These are phyloP conservation scores for Alviniconcha marisindica DNA, from an alignment of 1,140 invertebrate species.

Conservation along the genomic window DNA sequence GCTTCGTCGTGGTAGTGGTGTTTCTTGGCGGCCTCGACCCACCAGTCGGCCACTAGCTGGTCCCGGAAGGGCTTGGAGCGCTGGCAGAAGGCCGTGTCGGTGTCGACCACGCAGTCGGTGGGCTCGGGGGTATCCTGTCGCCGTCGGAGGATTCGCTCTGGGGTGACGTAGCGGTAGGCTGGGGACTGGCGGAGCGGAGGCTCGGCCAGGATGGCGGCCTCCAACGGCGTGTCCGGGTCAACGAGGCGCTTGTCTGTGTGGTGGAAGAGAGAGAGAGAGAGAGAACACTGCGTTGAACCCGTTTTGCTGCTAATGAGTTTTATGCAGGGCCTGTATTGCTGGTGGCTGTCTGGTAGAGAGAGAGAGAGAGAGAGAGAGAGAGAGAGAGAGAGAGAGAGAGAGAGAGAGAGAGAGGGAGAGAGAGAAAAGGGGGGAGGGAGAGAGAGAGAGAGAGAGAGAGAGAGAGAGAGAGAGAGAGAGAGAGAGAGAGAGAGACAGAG, in stretches of 20 bases:
- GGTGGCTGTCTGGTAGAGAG: background rate
- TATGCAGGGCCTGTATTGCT: no score
- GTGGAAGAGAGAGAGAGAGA: no score
- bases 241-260: slow-evolving; percentile 47
- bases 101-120: slow-evolving; percentile 48
- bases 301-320: no score
- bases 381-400: slow-evolving; percentile 17
- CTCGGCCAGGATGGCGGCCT: slow-evolving; percentile 47
- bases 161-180: slow-evolving; percentile 42
- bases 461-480: background rate
- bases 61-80: slow-evolving; percentile 35
- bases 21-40: slow-evolving; percentile 50
- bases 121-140: slow-evolving; percentile 29
- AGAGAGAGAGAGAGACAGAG: background rate
- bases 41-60: slow-evolving; percentile 42
- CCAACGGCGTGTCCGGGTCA: slow-evolving; percentile 53
- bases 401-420: slow-evolving; percentile 6
- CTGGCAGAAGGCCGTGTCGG: slow-evolving; percentile 47
- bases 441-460: slow-evolving; percentile 1
- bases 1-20: slow-evolving; percentile 49
- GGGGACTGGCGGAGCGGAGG: slow-evolving; percentile 44
- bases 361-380: slow-evolving; percentile 11
- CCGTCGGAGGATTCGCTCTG: slow-evolving; percentile 40
- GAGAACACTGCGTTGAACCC: no score
- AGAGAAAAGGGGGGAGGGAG: background rate